Evolutionary conservation across 2,797 vertebrate species (phyloP), one percentile per base, ranked within the genome.

Genomic region (Allobates femoralis): DNA sequence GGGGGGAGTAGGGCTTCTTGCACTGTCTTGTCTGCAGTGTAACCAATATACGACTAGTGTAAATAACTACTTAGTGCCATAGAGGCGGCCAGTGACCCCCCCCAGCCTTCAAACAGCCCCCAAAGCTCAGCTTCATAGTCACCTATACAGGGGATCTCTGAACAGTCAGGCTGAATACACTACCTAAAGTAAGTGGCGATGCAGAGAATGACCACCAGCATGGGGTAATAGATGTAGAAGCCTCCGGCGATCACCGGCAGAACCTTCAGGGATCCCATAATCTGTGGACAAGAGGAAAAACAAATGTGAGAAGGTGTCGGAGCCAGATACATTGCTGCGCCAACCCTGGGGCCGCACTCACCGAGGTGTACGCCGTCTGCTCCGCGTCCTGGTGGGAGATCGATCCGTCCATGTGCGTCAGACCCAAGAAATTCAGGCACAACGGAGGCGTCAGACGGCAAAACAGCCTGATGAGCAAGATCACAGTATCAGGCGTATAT

Each of bases 221-320:
- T 99, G 67, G 98, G 98, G 89, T 99, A 99, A 92, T 99, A 99
- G 91, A 99, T 99, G 90, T 99, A 99, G 93, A 99, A 99, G 28
- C 97, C 98, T 86, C 99, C 96, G 69, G 98, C 98, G 79, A 99
- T 96, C 88, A 99, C 98, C n/a, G 97, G 97, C 2, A 99, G 94
- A 7, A 99, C 98, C 30, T 87, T 95, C 97, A 99, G 97, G 0
- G 98, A 99, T 32, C 98, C 98, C 98, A 99, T 99, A 92, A 99
- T 99, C 98, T 99, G 93, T 78, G 66, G 83, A 64, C 15, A 19
- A 60, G 56, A 53, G 51, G n/a, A 18, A 71, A 84, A 85, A 34
- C 37, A 0, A 37, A 26, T 0, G 19, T 12, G 14, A 10, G 3
- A 12, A 51, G 3, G 11, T 46, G 7, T 46, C 41, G n/a, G n/a